Base-by-base conservation (phyloP, 2,113 vertebrate species). In the Nettapus auritus region DNA sequence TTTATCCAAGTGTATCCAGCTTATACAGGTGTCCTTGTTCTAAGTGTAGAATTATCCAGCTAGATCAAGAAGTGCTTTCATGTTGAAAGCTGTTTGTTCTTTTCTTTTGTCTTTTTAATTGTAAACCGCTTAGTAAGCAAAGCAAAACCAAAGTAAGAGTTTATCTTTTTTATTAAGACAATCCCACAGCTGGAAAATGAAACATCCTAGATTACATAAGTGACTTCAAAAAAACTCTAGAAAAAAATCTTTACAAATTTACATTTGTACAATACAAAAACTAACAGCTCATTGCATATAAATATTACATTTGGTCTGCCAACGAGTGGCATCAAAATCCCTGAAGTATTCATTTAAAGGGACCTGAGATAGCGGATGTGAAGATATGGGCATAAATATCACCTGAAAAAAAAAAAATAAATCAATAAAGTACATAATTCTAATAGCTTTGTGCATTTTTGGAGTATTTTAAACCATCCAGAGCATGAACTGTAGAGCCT, bases 281-380 rank as follows among this genome's bases (percentile, higher is more conserved):
- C 97, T 97, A 97, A 97, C 96, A 96, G 86, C 96, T 97, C 91
- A 96, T 97, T 98, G 98, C 97, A 98, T 98, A 98, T 98, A 98
- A 98, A 98, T 97, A 97, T 97, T 98, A 97, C 98, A 98, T 98
- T 98, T 98, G 97, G 97, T 98, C 97, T 98, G 97, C 96, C 96
- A 94, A 88, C 95, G 74, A 62, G 91, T 92, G 97, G 93, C 97
- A 98, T 97, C 96, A 98, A 98, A 98, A 97, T 97, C 97, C 98
- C 96, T 97, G 97, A 98, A 98, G 97, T 96, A 93, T 96, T 97
- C 96, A 97, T 96, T 97, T 97, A 97, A 95, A 98, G 97, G 96
- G 91, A 97, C 96, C 97, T 98, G 97, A 98, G 96, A 97, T 95
- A 97, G 94, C 86, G 4, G 97, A 95, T 96, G 33, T 97, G 97